A percentile compares a stretch with the other conserved stretches of the same genome.
These are phyloP conservation scores for cat (Felis catus) DNA, from an alignment of 2,113 vertebrate genomes.

Conservation along the genomic window DNA sequence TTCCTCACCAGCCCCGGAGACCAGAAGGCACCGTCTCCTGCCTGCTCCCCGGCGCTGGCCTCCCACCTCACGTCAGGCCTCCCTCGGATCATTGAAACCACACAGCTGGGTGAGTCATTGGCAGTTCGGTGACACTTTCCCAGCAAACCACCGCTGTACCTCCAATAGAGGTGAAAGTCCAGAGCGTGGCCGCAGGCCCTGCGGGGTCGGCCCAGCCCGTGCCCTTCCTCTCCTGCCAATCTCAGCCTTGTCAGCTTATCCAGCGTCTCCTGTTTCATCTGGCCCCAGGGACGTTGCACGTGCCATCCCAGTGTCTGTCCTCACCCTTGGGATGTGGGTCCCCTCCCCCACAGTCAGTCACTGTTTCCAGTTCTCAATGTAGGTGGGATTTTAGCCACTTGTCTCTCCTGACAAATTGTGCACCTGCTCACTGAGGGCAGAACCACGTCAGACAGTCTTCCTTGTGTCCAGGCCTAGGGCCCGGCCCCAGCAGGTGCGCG, in stretches of 20 bases:
- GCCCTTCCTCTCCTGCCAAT: neutral
- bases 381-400: no score
- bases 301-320: neutral
- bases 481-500: neutral
- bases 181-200: neutral
- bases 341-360: accelerated
- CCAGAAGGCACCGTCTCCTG: neutral
- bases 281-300: neutral
- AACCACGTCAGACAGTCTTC: neutral
- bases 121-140: neutral
- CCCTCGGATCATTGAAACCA: neutral
- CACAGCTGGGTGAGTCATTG: accelerated
- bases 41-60: neutral
- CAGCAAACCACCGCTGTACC: neutral
- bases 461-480: neutral
- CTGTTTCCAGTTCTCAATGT: neutral
- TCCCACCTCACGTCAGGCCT: no score
- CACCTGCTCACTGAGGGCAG: no score
- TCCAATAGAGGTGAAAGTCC: neutral
- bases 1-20: neutral
- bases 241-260: neutral
- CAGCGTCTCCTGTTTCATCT: accelerated
- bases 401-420: neutral
- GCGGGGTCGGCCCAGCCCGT: neutral
- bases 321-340: neutral